phyloP scores from a whole-genome alignment of 1,140 invertebrate species.

The Caerostris darwini region DNA sequence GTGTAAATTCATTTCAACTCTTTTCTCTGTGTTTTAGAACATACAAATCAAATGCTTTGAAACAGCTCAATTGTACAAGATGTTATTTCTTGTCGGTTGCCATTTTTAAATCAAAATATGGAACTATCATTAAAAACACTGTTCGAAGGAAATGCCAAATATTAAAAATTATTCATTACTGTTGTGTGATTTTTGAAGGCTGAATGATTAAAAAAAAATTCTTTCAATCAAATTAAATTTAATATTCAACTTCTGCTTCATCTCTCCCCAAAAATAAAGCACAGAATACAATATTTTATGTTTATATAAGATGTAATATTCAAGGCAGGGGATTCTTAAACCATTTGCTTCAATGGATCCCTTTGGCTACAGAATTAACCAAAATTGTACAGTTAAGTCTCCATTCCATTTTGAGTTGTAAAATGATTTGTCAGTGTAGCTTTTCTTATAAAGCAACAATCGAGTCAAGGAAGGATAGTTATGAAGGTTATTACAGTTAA shows the following conservation, averaged over 20 bases:
- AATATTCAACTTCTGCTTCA: background rate
- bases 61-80: too few species aligned
- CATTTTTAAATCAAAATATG: too few species aligned
- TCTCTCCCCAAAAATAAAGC: background rate
- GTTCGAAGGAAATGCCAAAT: too few species aligned
- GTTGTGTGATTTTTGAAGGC: too few species aligned
- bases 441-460: background rate
- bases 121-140: too few species aligned
- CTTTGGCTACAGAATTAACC: background rate
- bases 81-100: too few species aligned
- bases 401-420: background rate
- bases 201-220: too few species aligned
- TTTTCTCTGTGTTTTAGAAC: too few species aligned
- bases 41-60: too few species aligned
- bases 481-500: background rate
- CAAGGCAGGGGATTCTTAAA: background rate
- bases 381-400: background rate
- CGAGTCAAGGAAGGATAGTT: background rate
- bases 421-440: background rate
- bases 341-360: background rate
- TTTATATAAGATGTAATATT: background rate
- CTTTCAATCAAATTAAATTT: background rate
- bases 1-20: too few species aligned
- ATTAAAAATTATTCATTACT: too few species aligned
- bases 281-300: background rate